Percentiles rank a stretch among this genome's conserved stretches.
These are phyloP conservation scores for Actinopyga echinites DNA, from an alignment of 53 echinoderm and acorn worm genomes.

Conservation along the genomic window DNA sequence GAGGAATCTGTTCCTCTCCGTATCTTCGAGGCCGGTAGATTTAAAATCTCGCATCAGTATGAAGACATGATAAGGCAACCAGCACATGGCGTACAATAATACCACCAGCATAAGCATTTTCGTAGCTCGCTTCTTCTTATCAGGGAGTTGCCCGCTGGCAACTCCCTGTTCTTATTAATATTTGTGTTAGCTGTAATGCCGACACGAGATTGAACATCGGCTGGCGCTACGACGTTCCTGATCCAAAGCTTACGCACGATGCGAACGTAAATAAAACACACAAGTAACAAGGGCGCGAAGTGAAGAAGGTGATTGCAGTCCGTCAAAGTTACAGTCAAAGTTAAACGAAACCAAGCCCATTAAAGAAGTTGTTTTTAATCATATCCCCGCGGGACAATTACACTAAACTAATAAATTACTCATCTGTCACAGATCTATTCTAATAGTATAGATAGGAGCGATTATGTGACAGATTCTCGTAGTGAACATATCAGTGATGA, in stretches of 20 bases:
- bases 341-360: too few species aligned
- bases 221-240: constrained; percentile 73
- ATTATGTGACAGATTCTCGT: too few species aligned
- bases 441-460: too few species aligned
- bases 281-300: constrained; percentile 71
- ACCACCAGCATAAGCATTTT: constrained; percentile 92
- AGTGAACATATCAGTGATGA: too few species aligned
- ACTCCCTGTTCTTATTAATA: too few species aligned
- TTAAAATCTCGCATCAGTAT: constrained; percentile 72
- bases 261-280: constrained; percentile 70
- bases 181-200: constrained; percentile 53
- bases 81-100: constrained; percentile 72
- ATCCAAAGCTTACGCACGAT: constrained; percentile 88
- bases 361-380: too few species aligned
- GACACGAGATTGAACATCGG: constrained; percentile 44
- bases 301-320: too few species aligned
- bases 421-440: too few species aligned
- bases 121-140: constrained; percentile 91
- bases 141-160: too few species aligned
- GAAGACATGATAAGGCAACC: constrained; percentile 91
- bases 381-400: too few species aligned
- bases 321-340: too few species aligned
- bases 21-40: constrained; percentile 58
- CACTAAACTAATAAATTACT: too few species aligned
- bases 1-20: constrained; percentile 68